These are phyloP conservation scores for Melanostigma gelatinosum DNA, from an alignment of 2,113 vertebrate genomes.

Conservation along the genomic window DNA sequence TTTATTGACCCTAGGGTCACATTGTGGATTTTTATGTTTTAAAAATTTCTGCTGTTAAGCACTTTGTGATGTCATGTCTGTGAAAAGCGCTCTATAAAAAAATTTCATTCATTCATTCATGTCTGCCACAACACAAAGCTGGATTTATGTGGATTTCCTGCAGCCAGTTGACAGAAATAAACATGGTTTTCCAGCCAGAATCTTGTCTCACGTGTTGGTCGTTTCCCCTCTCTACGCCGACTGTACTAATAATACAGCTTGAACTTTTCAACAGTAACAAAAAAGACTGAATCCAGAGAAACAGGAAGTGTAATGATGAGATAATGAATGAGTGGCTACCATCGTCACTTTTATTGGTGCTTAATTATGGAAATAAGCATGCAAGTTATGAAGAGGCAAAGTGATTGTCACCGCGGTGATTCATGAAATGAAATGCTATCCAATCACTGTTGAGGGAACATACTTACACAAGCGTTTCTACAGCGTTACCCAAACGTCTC, in stretches of 20 bases:
- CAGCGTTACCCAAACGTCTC: neutral
- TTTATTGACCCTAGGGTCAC: too few relatives aligned
- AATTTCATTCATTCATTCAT: too few relatives aligned
- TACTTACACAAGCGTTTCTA: neutral
- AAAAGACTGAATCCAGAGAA: neutral
- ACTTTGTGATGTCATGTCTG: too few relatives aligned
- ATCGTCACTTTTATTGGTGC: neutral
- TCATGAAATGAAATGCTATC: neutral
- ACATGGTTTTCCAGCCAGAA: neutral
- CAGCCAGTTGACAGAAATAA: neutral
- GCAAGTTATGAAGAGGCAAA: neutral
- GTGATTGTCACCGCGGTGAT: neutral
- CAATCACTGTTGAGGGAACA: neutral
- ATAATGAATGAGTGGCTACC: constrained; percentile 5
- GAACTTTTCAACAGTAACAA: neutral
- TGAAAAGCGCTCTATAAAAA: too few relatives aligned
- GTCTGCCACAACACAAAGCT: neutral
- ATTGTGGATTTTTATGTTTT: too few relatives aligned
- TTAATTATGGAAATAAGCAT: neutral
- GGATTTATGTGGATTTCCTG: neutral
- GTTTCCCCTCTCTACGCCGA: neutral
- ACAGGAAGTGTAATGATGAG: constrained; percentile 3
- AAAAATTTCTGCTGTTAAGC: too few relatives aligned
- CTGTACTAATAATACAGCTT: neutral
- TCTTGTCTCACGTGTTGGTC: neutral